Percentiles rank a stretch among this genome's conserved stretches.
Conservation (phyloP, 2,888 invertebrate genomes). For the Sphaerophoria taeniata region DNA sequence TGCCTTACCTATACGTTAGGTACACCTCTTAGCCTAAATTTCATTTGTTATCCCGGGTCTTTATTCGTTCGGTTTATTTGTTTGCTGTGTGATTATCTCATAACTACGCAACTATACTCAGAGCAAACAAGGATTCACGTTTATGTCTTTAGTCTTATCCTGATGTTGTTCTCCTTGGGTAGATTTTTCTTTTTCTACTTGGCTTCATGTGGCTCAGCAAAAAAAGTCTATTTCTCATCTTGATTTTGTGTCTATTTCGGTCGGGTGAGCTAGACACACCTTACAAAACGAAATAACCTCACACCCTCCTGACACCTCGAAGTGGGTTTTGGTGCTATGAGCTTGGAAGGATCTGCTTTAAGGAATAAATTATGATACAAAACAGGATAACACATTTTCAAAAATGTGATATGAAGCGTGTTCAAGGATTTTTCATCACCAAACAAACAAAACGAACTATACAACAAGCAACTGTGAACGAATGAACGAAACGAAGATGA, state of each 20-base stretch:
- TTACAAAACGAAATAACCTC: neutral
- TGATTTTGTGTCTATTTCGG: conserved; percentile 38
- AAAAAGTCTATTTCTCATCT: conserved; percentile 50
- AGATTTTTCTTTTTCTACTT: neutral
- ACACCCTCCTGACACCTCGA: neutral
- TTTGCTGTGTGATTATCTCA: conserved; percentile 71
- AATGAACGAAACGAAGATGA: too few species aligned
- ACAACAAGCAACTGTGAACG: conserved; percentile 6
- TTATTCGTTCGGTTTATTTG: conserved; percentile 61
- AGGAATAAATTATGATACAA: conserved; percentile 69
- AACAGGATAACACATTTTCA: conserved; percentile 58
- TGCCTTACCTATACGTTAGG: neutral
- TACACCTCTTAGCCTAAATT: conserved; percentile 39
- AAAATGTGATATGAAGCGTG: conserved; percentile 46
- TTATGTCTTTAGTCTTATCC: conserved; percentile 56
- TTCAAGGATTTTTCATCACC: conserved; percentile 3
- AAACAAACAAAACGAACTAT: conserved; percentile 31
- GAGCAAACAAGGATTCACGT: conserved; percentile 59
- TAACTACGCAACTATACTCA: conserved; percentile 66
- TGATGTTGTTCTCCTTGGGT: conserved; percentile 41
- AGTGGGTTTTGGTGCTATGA: conserved; percentile 28
- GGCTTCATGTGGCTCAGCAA: neutral
- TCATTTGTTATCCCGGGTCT: conserved; percentile 49
- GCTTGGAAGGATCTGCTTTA: conserved; percentile 65
- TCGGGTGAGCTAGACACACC: conserved; percentile 24